These are phyloP conservation scores for Muschampia plurimacula DNA, from an alignment of 2,888 invertebrate genomes.

Conservation along the genomic window DNA sequence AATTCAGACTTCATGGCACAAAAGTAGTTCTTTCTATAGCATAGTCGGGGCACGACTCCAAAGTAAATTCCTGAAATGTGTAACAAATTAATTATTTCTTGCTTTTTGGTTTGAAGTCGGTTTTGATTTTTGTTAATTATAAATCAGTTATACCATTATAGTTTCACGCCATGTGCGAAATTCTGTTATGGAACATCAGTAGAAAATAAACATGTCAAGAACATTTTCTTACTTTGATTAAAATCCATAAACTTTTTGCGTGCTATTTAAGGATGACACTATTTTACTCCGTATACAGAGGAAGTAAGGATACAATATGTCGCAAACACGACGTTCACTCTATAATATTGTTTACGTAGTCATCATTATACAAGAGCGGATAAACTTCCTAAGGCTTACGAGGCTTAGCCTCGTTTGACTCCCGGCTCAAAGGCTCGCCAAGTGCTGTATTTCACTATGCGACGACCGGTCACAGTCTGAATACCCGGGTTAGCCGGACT, in stretches of 20 bases:
- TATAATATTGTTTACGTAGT: slow-evolving; percentile 15
- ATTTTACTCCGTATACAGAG: neutral
- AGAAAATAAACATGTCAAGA: slow-evolving; percentile 22
- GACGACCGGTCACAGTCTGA: slow-evolving; percentile 53
- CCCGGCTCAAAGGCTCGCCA: slow-evolving; percentile 39
- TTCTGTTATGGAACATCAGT: neutral
- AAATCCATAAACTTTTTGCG: slow-evolving; percentile 13
- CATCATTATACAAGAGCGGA: slow-evolving; percentile 12
- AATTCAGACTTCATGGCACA: too few species aligned
- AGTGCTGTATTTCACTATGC: slow-evolving; percentile 54
- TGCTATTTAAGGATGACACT: neutral
- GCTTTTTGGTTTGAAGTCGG: too few species aligned
- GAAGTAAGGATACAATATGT: neutral
- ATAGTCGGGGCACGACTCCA: too few species aligned
- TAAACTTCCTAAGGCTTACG: slow-evolving; percentile 22
- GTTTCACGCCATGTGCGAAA: too few species aligned
- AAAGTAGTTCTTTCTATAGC: too few species aligned
- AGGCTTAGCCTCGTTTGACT: slow-evolving; percentile 38
- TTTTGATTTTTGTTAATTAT: too few species aligned
- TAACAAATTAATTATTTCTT: too few species aligned
- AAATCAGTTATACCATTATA: too few species aligned
- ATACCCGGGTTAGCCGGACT: slow-evolving; percentile 57
- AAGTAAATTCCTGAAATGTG: too few species aligned
- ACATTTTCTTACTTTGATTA: slow-evolving; percentile 3
- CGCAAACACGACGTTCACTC: neutral